These are phyloP conservation scores for Cheilosia soror DNA, from an alignment of 2,888 invertebrate genomes.

Conservation along the genomic window DNA sequence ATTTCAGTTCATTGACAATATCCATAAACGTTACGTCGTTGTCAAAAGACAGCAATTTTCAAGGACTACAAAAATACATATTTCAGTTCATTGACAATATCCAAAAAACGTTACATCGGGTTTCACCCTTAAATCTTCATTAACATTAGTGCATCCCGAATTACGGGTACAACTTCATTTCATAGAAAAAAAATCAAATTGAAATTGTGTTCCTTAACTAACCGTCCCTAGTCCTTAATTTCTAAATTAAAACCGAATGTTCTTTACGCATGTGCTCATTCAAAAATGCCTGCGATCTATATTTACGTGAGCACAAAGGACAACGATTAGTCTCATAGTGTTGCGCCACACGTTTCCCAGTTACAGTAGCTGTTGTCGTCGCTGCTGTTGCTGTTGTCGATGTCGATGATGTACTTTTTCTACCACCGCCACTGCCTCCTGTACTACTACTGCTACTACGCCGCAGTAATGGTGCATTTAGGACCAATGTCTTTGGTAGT, in stretches of 20 bases:
- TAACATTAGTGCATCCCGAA: background rate
- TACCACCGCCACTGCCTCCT: constrained; percentile 20
- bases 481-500: constrained; percentile 79
- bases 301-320: constrained; percentile 82
- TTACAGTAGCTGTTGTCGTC: background rate
- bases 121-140: background rate
- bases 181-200: background rate
- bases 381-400: constrained; percentile 9
- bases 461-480: constrained; percentile 73
- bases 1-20: too few species aligned
- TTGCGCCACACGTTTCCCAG: constrained; percentile 77
- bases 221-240: constrained; percentile 4
- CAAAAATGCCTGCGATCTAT: constrained; percentile 82
- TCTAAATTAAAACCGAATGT: constrained; percentile 80
- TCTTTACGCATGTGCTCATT: constrained; percentile 84
- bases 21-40: too few species aligned
- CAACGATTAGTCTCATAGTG: constrained; percentile 82
- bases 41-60: too few species aligned
- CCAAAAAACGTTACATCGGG: background rate
- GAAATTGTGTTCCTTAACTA: background rate
- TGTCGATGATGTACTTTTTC: constrained; percentile 6
- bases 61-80: too few species aligned
- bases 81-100: too few species aligned
- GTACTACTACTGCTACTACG: constrained; percentile 13
- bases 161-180: background rate